phyloP scores from a whole-genome alignment of 2,888 invertebrate genomes.

The Leptarthrus brevirostris region DNA sequence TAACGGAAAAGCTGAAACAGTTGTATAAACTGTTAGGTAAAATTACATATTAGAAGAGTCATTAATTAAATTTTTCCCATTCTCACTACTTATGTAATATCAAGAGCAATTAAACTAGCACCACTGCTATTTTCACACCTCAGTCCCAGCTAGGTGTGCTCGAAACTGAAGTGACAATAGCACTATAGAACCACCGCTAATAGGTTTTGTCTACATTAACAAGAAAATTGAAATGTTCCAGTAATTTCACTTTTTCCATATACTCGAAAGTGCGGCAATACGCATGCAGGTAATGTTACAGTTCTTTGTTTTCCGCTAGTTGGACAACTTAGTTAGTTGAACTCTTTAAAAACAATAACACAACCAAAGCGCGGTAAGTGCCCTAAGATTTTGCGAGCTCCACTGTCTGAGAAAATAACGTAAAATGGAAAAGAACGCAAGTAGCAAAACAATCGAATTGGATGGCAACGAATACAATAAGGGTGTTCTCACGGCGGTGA shows the following conservation, averaged over 20 bases:
- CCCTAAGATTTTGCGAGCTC: conserved; percentile 6
- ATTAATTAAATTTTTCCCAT: conserved; percentile 33
- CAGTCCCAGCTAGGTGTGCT: conserved; percentile 1
- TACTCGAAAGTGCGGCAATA: conserved; percentile 27
- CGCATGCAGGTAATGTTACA: conserved; percentile 10
- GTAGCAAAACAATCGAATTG: conserved; percentile 29
- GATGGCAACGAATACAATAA: conserved; percentile 32
- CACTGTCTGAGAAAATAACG: conserved; percentile 2
- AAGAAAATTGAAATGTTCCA: conserved; percentile 33
- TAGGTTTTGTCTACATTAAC: conserved; percentile 5
- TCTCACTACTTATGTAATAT: conserved; percentile 3
- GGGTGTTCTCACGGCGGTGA: conserved; percentile 46
- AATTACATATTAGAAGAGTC: not conserved
- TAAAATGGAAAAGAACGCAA: conserved; percentile 14
- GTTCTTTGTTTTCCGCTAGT: not conserved
- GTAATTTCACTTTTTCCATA: conserved; percentile 33
- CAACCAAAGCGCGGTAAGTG: conserved; percentile 7
- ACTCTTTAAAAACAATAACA: conserved; percentile 21
- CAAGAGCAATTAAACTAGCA: conserved; percentile 8
- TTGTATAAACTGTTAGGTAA: not conserved
- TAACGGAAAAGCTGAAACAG: too few relatives aligned
- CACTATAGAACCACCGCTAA: conserved; percentile 32
- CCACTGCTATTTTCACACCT: conserved; percentile 25
- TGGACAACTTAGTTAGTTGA: conserved; percentile 11
- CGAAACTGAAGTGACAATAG: conserved; percentile 20